Evolutionary conservation across 64 coral and sea anemone genomes (phyloP).

Genomic region (Orbicella faveolata): DNA sequence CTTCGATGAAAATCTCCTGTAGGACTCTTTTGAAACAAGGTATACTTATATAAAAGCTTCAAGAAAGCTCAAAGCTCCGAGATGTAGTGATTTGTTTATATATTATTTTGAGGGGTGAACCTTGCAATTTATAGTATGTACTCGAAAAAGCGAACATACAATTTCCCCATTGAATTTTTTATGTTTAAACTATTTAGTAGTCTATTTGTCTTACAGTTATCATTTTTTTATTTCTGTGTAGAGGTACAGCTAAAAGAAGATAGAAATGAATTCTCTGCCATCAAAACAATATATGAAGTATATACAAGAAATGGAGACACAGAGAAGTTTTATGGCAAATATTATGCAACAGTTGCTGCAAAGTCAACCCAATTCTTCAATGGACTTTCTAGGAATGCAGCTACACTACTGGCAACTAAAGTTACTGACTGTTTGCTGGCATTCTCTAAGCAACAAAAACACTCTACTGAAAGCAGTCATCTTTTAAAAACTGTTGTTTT

Average conservation of each 20-base stretch:
- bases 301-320: conserved; percentile 17
- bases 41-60: too few relatives aligned
- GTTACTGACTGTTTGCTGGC: neutral
- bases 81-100: too few relatives aligned
- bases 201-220: neutral
- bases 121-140: too few relatives aligned
- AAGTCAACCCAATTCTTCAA: neutral
- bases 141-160: too few relatives aligned
- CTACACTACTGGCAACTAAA: neutral
- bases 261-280: neutral
- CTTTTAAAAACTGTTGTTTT: too few relatives aligned
- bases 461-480: neutral
- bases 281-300: neutral
- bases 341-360: neutral
- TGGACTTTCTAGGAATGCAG: neutral
- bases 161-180: too few relatives aligned
- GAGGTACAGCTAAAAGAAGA: neutral
- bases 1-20: too few relatives aligned
- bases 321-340: conserved; percentile 38
- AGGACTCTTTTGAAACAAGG: too few relatives aligned
- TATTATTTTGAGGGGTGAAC: too few relatives aligned
- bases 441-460: neutral
- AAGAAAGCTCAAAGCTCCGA: too few relatives aligned
- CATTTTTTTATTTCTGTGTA: neutral
- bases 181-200: too few relatives aligned